Base-by-base conservation (phyloP, 2,888 invertebrate genomes). In the Tiliacea citrago region DNA sequence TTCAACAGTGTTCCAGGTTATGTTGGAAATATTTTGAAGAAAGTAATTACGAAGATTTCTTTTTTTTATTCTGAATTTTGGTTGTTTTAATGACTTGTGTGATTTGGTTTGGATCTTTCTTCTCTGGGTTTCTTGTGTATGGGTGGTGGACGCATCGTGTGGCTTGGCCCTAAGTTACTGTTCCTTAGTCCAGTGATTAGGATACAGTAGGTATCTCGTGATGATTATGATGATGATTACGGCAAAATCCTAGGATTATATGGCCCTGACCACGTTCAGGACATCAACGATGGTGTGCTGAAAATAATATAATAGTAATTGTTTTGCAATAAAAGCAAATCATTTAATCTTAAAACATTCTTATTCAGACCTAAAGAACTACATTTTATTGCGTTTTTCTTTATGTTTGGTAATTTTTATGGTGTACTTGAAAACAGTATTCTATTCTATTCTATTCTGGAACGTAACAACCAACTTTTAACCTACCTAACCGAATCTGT, bases 161-260 rank as follows among this genome's bases (percentile, higher is more conserved):
- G 13, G 3, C 29, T 68, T 29, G 13, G 3, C 29, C 61, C 7
- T n/a, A n/a, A n/a, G 53, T 18, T 13, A 29, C 29, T 9, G 4
- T 29, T 10, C 16, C 18, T 63, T 39, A 21, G 47, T 29, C 2
- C n/a, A 39, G 2, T 60, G 35, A 35, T 45, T 21, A 24, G 53
- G 42, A 5, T n/a, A 39, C 39, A 69, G 21, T n/a, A 29, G 5
- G 16, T 12, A 8, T 39, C 10, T 16, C 16, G 21, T 39, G 24
- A 58, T 35, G 24, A 69, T 68, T 60, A 45, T 73, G n/a, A 73
- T 55, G 42, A 75, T 77, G n/a, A 49, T 68, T 39, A 53, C n/a
- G 6, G 18, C 1, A 39, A 6, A 51, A 47, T n/a, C 10, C 21
- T 79, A 53, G 53, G 39, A 39, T 24, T 45, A 51, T n/a, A 21